phyloP scores from a whole-genome alignment of 1,140 invertebrate genomes.

The Caenorhabditis tropicalis region DNA sequence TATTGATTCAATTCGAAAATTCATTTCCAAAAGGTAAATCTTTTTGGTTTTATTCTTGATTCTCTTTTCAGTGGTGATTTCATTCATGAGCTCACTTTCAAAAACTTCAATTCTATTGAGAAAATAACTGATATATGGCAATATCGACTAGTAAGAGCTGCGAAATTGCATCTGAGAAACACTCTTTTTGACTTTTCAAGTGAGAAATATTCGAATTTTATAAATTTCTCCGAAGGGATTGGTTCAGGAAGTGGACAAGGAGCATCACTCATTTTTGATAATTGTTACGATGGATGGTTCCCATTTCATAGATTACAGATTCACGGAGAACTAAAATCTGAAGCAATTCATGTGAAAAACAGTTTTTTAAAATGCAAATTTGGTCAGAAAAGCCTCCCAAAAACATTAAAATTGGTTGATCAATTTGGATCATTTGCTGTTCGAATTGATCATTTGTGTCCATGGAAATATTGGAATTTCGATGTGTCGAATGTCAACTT shows the following conservation, averaged over 20 bases:
- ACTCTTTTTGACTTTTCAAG: not conserved
- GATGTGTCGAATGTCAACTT: not conserved
- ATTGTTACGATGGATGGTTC: not conserved
- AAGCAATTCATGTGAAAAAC: not conserved
- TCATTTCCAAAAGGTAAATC: not conserved
- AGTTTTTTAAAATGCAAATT: not conserved
- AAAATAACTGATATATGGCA: not conserved
- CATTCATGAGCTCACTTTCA: not conserved
- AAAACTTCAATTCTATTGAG: not conserved
- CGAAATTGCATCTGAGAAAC: not conserved
- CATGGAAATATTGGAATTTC: conserved; percentile 28
- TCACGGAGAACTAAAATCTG: not conserved
- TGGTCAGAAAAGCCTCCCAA: not conserved
- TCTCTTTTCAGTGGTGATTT: not conserved
- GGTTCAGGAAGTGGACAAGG: not conserved
- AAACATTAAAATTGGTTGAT: not conserved
- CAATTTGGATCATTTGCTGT: conserved; percentile 13
- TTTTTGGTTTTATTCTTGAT: not conserved
- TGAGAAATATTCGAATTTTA: not conserved
- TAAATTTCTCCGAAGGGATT: not conserved
- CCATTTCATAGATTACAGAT: not conserved
- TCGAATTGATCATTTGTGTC: not conserved
- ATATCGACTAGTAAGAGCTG: not conserved
- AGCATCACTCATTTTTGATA: not conserved
- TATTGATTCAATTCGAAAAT: not conserved